phyloP scores from a whole-genome alignment of 2,113 vertebrate genomes.

The Callochromis pleurospilus region DNA sequence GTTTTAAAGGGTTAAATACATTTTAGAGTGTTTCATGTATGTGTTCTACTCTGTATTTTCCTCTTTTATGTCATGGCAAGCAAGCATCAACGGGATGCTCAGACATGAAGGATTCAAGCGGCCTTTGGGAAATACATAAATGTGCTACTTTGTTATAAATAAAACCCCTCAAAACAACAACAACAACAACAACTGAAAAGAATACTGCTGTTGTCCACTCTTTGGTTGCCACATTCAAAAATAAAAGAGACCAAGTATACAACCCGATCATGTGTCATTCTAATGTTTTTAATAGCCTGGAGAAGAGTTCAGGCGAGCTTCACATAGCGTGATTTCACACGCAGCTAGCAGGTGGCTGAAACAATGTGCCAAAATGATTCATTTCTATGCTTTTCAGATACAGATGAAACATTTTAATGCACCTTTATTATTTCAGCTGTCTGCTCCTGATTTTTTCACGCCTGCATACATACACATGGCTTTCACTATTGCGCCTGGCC shows the following conservation, averaged over 20 bases:
- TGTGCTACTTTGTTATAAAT: background rate
- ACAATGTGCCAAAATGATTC: background rate
- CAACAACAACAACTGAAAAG: background rate
- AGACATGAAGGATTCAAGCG: background rate
- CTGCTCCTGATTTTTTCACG: background rate
- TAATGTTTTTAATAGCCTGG: background rate
- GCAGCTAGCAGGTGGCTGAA: background rate
- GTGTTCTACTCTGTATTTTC: accelerated
- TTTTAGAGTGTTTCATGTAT: background rate
- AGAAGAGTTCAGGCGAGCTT: background rate
- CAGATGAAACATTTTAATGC: background rate
- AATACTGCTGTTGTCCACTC: background rate
- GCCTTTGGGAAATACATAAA: background rate
- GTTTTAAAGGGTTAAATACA: background rate
- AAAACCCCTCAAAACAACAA: accelerated
- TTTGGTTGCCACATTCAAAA: background rate
- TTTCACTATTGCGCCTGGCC: background rate
- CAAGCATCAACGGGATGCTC: background rate
- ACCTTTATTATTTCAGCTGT: background rate
- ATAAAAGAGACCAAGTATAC: background rate
- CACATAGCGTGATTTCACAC: background rate
- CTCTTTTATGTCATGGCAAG: background rate
- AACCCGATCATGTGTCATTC: background rate
- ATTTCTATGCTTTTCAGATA: background rate
- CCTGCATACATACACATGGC: background rate